Base-by-base conservation (phyloP, 2,888 invertebrate genomes). In the Nebria brevicollis region DNA sequence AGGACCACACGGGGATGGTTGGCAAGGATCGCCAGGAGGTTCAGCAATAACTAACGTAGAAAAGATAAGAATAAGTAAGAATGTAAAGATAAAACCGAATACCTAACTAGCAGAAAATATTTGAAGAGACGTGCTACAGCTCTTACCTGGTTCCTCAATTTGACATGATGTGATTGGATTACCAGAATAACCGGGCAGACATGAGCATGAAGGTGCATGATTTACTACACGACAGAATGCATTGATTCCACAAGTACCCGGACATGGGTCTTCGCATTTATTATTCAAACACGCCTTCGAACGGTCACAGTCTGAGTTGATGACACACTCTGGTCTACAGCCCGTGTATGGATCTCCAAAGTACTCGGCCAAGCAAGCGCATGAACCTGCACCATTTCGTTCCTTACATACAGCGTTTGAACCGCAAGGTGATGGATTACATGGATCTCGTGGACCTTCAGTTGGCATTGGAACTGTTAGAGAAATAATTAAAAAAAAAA, bases 311-410 rank as follows among this genome's bases (percentile, higher is more conserved):
- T 94, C 94, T 1, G 93, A 90, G 86, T 93, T 94, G 75, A 92
- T 90, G 13, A 92, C 90, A 86, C 94, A 94, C 88, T 94, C 94
- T 1, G 94, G 93, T 83, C 93, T 90, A 87, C 94, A 94, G 82
- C 92, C 92, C 42, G 91, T 91, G 85, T 92, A 92, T 43, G 94
- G 94, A 86, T 93, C 91, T 65, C 94, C 94, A 77, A 91, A 91
- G 86, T 93, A 94, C 84, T 92, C 93, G 20, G 92, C 89, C 78
- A 93, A 88, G 86, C 94, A 94, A 83, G 91, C 90, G 85, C 94
- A 94, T 77, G 93, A 91, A 42, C 93, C 93, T 82, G 93, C 92
- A 81, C 91, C 91, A 84, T 92, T 92, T 82, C 92, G 90, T 86
- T 92, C 92, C 85, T 92, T 91, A 85, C 94, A 94, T 73, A 92